Evolutionary conservation across 2,797 vertebrate species (phyloP).

Genomic region (Rhynchotus rufescens): DNA sequence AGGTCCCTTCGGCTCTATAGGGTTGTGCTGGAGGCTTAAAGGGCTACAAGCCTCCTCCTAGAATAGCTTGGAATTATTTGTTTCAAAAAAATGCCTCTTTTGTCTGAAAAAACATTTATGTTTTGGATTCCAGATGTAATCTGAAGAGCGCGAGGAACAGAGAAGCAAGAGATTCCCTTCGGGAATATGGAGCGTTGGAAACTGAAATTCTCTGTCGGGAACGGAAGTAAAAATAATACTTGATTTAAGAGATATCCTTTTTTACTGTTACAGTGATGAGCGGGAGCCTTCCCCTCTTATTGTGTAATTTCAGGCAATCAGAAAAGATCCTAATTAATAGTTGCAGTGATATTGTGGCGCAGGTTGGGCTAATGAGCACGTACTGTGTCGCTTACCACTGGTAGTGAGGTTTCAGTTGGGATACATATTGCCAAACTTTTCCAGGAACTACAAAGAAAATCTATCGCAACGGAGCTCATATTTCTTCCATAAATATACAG

Average conservation of each 20-base stretch:
- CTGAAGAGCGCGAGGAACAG: background rate
- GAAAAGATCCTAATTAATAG: background rate
- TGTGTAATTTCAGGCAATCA: background rate
- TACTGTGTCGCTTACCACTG: accelerated
- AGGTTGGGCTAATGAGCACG: background rate
- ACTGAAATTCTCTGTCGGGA: background rate
- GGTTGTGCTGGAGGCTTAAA: background rate
- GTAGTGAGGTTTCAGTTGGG: background rate
- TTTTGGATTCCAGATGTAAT: background rate
- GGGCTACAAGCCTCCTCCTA: background rate
- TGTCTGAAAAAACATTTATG: background rate
- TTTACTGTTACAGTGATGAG: background rate
- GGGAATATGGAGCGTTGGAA: background rate
- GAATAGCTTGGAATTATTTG: background rate
- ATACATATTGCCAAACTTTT: background rate
- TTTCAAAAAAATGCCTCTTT: background rate
- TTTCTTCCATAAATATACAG: background rate
- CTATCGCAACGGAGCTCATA: background rate
- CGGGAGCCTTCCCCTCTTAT: background rate
- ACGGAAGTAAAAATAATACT: background rate
- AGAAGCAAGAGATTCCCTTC: background rate
- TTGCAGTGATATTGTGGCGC: background rate
- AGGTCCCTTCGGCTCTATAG: background rate
- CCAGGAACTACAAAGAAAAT: background rate
- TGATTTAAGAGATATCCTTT: background rate